These are phyloP conservation scores for Dendrophyllia cribrosa DNA, from an alignment of 64 coral and sea anemone species.

Conservation along the genomic window DNA sequence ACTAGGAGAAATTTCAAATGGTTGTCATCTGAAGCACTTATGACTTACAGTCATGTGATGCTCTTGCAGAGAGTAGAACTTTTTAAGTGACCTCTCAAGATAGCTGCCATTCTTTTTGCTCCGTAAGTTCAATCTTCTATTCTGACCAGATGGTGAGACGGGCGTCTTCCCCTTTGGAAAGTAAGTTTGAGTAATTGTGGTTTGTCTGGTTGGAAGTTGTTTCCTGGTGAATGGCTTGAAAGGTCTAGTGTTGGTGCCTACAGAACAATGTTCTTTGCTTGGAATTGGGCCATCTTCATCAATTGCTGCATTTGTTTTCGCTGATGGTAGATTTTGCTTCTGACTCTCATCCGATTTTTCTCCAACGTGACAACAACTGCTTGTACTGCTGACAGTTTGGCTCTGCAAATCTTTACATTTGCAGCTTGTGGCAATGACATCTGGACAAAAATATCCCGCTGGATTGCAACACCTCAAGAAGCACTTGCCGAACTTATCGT, in stretches of 20 bases:
- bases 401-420: background rate
- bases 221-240: background rate
- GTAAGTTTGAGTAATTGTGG: background rate
- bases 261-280: background rate
- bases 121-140: background rate
- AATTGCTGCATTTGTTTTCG: background rate
- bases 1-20: too few species aligned
- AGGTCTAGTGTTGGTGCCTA: background rate
- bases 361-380: background rate
- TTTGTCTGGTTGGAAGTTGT: background rate
- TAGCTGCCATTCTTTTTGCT: constrained; percentile 18
- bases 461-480: constrained; percentile 8
- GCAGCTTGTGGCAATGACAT: background rate
- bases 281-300: too few species aligned
- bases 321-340: too few species aligned
- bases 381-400: background rate
- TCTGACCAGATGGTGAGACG: background rate
- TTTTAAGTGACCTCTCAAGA: constrained; percentile 37
- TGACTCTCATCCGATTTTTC: background rate
- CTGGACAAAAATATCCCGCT: background rate
- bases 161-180: background rate
- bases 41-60: constrained; percentile 14
- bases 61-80: constrained; percentile 5
- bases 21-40: background rate
- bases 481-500: constrained; percentile 32